These are phyloP conservation scores for Leuciscus waleckii DNA, from an alignment of 2,797 vertebrate genomes.

Conservation along the genomic window DNA sequence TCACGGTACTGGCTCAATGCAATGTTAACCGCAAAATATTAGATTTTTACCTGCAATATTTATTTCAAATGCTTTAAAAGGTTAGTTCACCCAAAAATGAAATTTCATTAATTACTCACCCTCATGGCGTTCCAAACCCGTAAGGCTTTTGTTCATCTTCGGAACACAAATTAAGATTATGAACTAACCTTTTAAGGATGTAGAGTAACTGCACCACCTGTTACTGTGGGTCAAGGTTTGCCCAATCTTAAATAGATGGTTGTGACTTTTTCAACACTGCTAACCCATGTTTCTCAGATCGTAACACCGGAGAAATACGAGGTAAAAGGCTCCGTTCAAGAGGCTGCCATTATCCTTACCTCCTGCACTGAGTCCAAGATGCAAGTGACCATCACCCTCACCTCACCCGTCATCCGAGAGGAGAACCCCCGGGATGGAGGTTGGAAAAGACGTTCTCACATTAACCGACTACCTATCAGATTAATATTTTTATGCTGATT, in stretches of 20 bases:
- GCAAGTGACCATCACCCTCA: slow-evolving; percentile 97
- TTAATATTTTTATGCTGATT: slow-evolving; percentile 72
- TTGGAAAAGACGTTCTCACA: slow-evolving; percentile 77
- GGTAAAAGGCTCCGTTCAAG: slow-evolving; percentile 88
- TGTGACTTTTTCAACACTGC: slow-evolving; percentile 37
- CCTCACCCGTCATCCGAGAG: slow-evolving; percentile 96
- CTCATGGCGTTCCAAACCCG: too few relatives aligned
- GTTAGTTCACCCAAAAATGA: too few relatives aligned
- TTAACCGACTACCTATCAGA: slow-evolving; percentile 66
- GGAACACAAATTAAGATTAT: too few relatives aligned
- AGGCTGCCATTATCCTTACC: slow-evolving; percentile 92
- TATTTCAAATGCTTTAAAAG: not conserved
- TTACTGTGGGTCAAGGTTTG: not conserved
- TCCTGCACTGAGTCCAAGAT: slow-evolving; percentile 94
- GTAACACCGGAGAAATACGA: slow-evolving; percentile 97
- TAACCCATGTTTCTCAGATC: slow-evolving; percentile 76
- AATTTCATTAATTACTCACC: too few relatives aligned
- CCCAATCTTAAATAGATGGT: not conserved
- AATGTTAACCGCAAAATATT: not conserved
- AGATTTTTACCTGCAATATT: too few relatives aligned
- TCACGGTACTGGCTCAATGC: slow-evolving; percentile 80
- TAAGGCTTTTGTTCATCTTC: too few relatives aligned
- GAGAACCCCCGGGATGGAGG: slow-evolving; percentile 94
- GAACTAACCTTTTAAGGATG: not conserved
- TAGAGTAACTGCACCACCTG: not conserved